Evolutionary conservation across 53 echinoderm and acorn worm species (phyloP).

Genomic region (Holothuria scabra): DNA sequence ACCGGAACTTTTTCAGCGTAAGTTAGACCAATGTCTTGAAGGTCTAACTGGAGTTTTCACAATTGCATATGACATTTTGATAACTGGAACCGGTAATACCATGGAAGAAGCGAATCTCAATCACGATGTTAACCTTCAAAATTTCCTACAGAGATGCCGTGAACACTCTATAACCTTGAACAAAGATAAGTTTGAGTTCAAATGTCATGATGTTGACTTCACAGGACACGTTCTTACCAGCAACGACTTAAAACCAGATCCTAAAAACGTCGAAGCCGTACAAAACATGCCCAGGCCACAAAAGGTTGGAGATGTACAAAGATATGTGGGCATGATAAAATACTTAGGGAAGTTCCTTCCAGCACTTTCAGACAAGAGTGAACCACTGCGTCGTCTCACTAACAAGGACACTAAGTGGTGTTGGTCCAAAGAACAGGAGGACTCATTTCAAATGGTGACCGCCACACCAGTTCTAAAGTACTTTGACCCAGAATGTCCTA

Average conservation of each 20-base stretch:
- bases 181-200: slow-evolving; percentile 40
- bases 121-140: neutral
- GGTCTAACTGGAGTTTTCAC: slow-evolving; percentile 50
- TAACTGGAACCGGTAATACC: slow-evolving; percentile 41
- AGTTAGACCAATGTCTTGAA: slow-evolving; percentile 32
- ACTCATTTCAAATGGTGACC: slow-evolving; percentile 39
- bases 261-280: slow-evolving; percentile 51
- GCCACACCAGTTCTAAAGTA: slow-evolving; percentile 63
- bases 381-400: slow-evolving; percentile 48
- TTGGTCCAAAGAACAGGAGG: slow-evolving; percentile 56
- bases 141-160: neutral
- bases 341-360: slow-evolving; percentile 74
- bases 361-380: slow-evolving; percentile 41
- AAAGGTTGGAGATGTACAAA: slow-evolving; percentile 52
- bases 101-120: neutral
- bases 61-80: slow-evolving; percentile 64
- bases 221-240: slow-evolving; percentile 55
- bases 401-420: slow-evolving; percentile 55
- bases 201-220: slow-evolving; percentile 48
- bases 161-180: neutral
- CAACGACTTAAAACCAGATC: slow-evolving; percentile 40
- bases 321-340: slow-evolving; percentile 67
- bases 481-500: slow-evolving; percentile 47
- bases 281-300: slow-evolving; percentile 54
- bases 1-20: slow-evolving; percentile 26